Base-by-base conservation (phyloP, 1,140 invertebrate genomes). In the Drosophila azteca region DNA sequence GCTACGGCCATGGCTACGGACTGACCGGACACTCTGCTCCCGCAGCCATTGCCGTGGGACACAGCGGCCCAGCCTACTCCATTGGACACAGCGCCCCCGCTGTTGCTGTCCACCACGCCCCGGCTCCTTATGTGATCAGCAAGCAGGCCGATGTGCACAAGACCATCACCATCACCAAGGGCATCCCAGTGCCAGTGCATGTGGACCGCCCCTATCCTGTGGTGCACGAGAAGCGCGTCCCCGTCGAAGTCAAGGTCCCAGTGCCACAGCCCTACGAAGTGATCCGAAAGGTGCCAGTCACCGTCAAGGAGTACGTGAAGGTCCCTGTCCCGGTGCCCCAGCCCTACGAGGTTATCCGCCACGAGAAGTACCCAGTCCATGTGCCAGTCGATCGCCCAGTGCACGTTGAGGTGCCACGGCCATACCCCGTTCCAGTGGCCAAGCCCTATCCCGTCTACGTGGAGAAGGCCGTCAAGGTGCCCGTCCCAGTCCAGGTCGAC, bases 111-210 rank as follows among this genome's bases (percentile, higher is more conserved):
- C 78, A 76, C 6, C 43, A 81, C 29, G 71, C 64, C 35, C 77
- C 65, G 64, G 92, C 92, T 50, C 89, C 81, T 20, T 83, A 83
- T 65, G 82, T 90, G 69, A 90, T 93, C 93, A 70, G 93, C 93
- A 59, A 92, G 92, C 64, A 93, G 79, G 93, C 93, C 81, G 93
- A 94, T 75, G 93, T 95, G 70, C 93, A 95, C 77, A 96, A 95
- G 90, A 96, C 95, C 61, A 92, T 96, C 79, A 95, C 95, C 35
- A 92, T 96, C 17, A 93, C 95, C 46, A 96, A 96, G 91, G 95
- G 95, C 79, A 93, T 95, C 41, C 93, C 94, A 55, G 92, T 94
- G 54, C 94, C 94, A 51, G 94, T 94, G 61, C 93, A 95, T 59
- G 94, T 95, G 31, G 94, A 95, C 61, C 93, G 92, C 43, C 93